Evolutionary conservation across 2,113 vertebrate species (phyloP).

Genomic region (Tiliqua scincoides): DNA sequence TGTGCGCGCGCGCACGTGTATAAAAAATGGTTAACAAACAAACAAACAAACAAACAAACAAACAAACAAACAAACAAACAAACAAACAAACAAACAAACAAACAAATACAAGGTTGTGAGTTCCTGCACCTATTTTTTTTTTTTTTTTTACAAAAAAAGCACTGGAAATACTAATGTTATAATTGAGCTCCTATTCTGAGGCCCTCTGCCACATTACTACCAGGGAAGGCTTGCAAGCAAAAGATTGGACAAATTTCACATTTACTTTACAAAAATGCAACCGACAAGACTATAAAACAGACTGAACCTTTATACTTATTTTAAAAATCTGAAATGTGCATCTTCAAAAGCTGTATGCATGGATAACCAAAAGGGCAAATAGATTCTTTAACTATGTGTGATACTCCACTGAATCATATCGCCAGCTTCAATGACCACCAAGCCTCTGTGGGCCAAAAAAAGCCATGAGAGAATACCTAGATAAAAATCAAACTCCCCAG

Average conservation of each 20-base stretch:
- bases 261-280: neutral
- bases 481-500: conserved; percentile 32
- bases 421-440: neutral
- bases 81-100: too few species aligned
- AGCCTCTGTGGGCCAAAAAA: neutral
- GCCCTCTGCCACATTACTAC: neutral
- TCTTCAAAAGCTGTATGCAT: neutral
- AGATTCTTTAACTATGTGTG: neutral
- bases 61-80: too few species aligned
- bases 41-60: too few species aligned
- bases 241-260: neutral
- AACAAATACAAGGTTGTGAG: too few species aligned
- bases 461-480: conserved; percentile 3
- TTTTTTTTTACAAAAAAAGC: too few species aligned
- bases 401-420: neutral
- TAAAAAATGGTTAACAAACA: too few species aligned
- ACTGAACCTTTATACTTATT: neutral
- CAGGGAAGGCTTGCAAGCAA: neutral
- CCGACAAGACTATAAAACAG: neutral
- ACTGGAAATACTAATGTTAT: neutral
- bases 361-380: neutral
- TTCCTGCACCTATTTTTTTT: too few species aligned
- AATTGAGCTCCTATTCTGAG: neutral
- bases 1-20: too few species aligned
- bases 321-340: neutral